Evolutionary conservation across 2,888 invertebrate genomes (phyloP).

Genomic region (Spisula solida): DNA sequence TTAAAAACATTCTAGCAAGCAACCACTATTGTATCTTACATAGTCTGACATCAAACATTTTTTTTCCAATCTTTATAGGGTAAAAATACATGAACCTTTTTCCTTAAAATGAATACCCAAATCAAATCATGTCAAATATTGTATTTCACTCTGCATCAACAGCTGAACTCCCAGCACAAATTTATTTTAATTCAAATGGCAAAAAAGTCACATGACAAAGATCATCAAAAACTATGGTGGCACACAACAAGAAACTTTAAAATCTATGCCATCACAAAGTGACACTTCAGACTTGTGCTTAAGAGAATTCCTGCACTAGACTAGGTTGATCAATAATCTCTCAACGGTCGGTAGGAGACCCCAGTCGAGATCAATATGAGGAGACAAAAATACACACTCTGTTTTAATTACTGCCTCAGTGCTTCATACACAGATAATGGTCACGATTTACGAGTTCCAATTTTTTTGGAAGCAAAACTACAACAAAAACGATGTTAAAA

Average conservation of each 20-base stretch:
- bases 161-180: no score
- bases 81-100: no score
- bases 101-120: no score
- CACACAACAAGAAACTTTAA: conserved; percentile 15
- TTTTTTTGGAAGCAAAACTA: background rate
- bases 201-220: background rate
- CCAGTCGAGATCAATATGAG: conserved; percentile 23
- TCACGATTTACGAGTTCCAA: background rate
- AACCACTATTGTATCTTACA: no score
- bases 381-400: conserved; percentile 40
- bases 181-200: no score
- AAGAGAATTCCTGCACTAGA: conserved; percentile 19
- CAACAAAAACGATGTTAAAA: no score
- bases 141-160: no score
- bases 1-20: no score
- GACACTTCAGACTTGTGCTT: background rate
- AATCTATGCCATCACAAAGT: conserved; percentile 9
- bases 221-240: conserved; percentile 20
- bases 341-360: conserved; percentile 28
- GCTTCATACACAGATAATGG: conserved; percentile 11
- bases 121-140: no score
- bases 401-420: conserved; percentile 34
- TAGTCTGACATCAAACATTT: no score
- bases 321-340: conserved; percentile 15
- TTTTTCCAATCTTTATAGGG: no score